These are phyloP conservation scores for Palloptera scutellata DNA, from an alignment of 2,888 invertebrate genomes.

Conservation along the genomic window DNA sequence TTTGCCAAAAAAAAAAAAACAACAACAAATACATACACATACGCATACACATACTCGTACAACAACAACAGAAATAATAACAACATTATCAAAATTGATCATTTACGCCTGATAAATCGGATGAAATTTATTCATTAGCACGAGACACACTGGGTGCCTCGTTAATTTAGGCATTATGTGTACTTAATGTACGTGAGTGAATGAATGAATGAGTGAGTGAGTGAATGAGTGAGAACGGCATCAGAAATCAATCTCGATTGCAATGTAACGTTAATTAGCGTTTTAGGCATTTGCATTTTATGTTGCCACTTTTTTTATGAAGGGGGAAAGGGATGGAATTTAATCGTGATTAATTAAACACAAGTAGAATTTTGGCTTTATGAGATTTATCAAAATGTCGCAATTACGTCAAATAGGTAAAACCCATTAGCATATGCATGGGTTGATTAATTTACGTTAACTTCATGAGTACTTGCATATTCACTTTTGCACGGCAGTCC, in stretches of 20 bases:
- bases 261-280: slow-evolving; percentile 12
- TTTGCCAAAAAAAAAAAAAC: too few relatives aligned
- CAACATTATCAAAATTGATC: slow-evolving; percentile 1
- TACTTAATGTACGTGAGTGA: background rate
- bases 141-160: slow-evolving; percentile 17
- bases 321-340: too few relatives aligned
- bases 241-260: background rate
- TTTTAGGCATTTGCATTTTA: slow-evolving; percentile 3
- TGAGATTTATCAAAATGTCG: slow-evolving; percentile 55
- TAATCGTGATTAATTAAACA: slow-evolving; percentile 23
- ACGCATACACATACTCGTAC: too few relatives aligned
- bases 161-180: slow-evolving; percentile 14
- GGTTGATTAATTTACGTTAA: too few relatives aligned
- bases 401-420: slow-evolving; percentile 39
- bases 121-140: slow-evolving; percentile 12
- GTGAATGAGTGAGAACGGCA: background rate
- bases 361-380: background rate
- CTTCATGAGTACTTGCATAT: too few relatives aligned
- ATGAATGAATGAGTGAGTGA: background rate
- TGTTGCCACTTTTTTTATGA: too few relatives aligned
- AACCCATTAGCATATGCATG: slow-evolving; percentile 20
- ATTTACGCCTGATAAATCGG: slow-evolving; percentile 18
- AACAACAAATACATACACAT: too few relatives aligned
- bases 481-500: too few relatives aligned
- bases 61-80: too few relatives aligned